Conservation (phyloP, 2,113 vertebrate genomes). For the Epinephelus lanceolatus region DNA sequence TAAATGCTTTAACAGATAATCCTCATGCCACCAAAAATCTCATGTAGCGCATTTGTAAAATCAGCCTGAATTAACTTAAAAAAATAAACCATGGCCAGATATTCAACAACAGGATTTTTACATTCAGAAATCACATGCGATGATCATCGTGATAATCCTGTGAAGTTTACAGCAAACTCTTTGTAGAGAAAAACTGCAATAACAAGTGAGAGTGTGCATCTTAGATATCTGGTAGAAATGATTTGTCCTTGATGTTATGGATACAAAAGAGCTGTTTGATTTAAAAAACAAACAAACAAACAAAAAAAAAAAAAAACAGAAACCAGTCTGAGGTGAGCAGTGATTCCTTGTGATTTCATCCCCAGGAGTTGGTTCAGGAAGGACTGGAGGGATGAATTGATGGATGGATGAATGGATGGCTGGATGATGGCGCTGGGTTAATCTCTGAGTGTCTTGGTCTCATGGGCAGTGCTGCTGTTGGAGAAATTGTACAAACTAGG, state of each 20-base stretch:
- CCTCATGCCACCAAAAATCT: background rate
- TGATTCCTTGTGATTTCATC: constrained; percentile 2
- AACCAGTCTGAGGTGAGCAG: constrained; percentile 9
- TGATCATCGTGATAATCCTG: background rate
- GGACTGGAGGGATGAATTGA: constrained; percentile 3
- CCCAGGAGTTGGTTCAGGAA: constrained; percentile 10
- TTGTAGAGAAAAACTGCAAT: background rate
- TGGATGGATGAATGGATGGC: constrained; percentile 16
- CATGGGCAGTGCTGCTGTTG: constrained; percentile 78
- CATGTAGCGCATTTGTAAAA: background rate
- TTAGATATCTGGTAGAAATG: constrained; percentile 6
- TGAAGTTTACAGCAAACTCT: background rate
- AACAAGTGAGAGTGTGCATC: background rate
- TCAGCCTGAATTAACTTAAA: background rate
- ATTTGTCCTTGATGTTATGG: constrained; percentile 7
- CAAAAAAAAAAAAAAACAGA: background rate
- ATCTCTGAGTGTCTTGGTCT: constrained; percentile 63
- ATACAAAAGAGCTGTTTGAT: background rate
- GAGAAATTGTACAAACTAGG: constrained; percentile 75
- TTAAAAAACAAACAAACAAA: background rate
- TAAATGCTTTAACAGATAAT: constrained; percentile 1
- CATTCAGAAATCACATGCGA: constrained; percentile 45
- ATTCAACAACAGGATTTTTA: constrained; percentile 17
- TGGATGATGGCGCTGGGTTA: constrained; percentile 44
- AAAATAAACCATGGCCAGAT: background rate